Evolutionary conservation across 2,888 invertebrate species (phyloP).

Genomic region (Torymus texanus): DNA sequence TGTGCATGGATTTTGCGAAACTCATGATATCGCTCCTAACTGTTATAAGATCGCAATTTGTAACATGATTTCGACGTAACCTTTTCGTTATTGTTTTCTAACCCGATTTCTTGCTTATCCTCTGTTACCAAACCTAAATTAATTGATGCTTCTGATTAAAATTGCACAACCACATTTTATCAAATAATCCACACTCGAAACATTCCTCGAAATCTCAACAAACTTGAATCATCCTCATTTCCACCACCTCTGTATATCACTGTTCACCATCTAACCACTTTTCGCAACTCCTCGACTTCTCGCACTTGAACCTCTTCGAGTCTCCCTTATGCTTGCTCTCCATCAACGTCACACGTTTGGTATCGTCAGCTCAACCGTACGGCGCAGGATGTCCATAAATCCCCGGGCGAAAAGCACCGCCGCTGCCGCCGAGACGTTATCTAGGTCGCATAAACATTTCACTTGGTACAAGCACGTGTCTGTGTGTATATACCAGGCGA

Average conservation of each 20-base stretch:
- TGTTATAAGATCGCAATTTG: not conserved
- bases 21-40: not conserved
- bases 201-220: too few species aligned
- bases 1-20: slow-evolving; percentile 27
- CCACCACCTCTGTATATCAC: too few species aligned
- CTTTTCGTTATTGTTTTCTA: not conserved
- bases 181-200: too few species aligned
- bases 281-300: too few species aligned
- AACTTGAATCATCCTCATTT: too few species aligned
- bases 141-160: too few species aligned
- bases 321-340: too few species aligned
- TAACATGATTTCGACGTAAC: not conserved
- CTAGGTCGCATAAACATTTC: slow-evolving; percentile 31
- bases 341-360: too few species aligned
- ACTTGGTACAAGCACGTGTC: not conserved
- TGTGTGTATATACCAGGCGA: not conserved
- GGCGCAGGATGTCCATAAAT: not conserved
- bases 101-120: not conserved
- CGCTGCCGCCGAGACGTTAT: not conserved
- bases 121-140: not conserved
- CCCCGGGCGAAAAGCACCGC: not conserved
- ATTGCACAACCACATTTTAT: too few species aligned
- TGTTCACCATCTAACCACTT: too few species aligned
- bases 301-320: too few species aligned
- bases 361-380: not conserved